These are phyloP conservation scores for Rattus norvegicus DNA, from an alignment of 2,113 vertebrate genomes.

Conservation along the genomic window GRCr8 NC_086019.1:9501501-9502000, in stretches of 20 bases:
- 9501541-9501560: background rate
- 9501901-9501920: constrained; percentile 15
- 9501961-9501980: background rate
- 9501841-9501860: background rate
- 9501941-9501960: background rate
- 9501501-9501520: constrained; percentile 9
- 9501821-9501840: background rate
- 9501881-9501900: constrained; percentile 35
- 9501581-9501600: background rate
- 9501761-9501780: constrained; percentile 20
- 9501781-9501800: background rate
- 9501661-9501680: background rate
- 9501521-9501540: background rate
- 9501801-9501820: background rate
- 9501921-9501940: background rate
- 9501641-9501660: constrained; percentile 30
- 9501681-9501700: background rate
- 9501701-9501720: background rate
- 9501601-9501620: background rate
- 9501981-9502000: background rate
- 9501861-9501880: background rate
- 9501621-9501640: background rate
- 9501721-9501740: background rate
- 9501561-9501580: background rate
- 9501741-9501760: background rate